Conservation (phyloP, 2,797 vertebrate species). For the Pseudomugil gertrudae region DNA sequence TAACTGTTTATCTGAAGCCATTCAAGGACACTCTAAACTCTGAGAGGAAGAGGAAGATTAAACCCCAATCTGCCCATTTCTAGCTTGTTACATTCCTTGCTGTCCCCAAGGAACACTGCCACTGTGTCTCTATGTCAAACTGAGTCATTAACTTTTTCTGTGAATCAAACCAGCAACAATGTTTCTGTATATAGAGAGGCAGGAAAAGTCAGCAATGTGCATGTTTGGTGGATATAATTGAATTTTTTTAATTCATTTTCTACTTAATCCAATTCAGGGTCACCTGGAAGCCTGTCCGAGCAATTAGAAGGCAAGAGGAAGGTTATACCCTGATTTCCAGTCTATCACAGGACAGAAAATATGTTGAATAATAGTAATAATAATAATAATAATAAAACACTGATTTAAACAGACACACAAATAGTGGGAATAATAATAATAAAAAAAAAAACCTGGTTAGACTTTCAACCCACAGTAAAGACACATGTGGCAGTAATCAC, state of each 20-base stretch:
- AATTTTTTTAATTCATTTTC: no score
- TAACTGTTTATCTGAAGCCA: constrained; percentile 51
- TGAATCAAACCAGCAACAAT: constrained; percentile 59
- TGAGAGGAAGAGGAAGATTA: constrained; percentile 51
- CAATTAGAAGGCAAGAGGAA: no score
- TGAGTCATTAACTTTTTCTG: constrained; percentile 61
- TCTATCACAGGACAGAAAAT: no score
- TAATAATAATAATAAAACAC: no score
- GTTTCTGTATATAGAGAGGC: constrained; percentile 51
- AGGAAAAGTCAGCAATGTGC: constrained; percentile 29
- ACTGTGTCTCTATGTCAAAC: constrained; percentile 61
- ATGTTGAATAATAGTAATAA: constrained; percentile 23
- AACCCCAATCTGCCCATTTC: constrained; percentile 49
- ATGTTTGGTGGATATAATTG: constrained; percentile 10
- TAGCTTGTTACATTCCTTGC: constrained; percentile 41
- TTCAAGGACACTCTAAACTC: constrained; percentile 56
- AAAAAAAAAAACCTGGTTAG: constrained; percentile 13
- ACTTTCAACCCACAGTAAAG: constrained; percentile 6
- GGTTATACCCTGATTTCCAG: no score
- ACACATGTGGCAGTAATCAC: constrained; percentile 6
- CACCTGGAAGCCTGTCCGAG: no score
- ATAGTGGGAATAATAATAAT: constrained; percentile 35
- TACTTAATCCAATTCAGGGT: no score
- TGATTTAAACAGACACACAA: constrained; percentile 23
- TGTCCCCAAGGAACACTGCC: constrained; percentile 63